Evolutionary conservation across 2,888 invertebrate species (phyloP), one percentile per base, ranked within the genome.

Genomic region (Drosophila mimetica): DNA sequence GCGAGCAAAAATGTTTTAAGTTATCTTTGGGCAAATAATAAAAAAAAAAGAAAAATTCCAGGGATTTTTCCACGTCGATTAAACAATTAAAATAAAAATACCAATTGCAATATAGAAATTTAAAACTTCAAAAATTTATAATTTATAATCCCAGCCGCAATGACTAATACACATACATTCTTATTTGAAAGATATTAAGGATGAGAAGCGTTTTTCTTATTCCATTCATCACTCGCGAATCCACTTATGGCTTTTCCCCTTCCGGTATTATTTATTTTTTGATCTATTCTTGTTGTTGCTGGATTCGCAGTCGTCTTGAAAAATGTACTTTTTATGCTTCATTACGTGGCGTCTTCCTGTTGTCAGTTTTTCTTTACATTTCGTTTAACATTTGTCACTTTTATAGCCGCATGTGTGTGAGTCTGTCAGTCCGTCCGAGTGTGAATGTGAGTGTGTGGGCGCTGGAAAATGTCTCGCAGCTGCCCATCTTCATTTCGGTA

Each of bases 341-440:
- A 84, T 84, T 88, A 84, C 81, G 75, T 75, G 71, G 88, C 84
- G 74, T 86, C 77, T 84, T 84, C 84, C 88, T 79, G 84, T 79
- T 84, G 83, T 84, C 88, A 84, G 77, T 88, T 84, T 86, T 88
- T 77, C 74, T 76, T 86, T 77, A 83, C 88, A 86, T 88, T 86
- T 88, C 84, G 85, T 80, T 84, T 86, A 84, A 84, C 84, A 84
- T 84, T 88, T 84, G 88, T 84, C 84, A 88, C 84, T 88, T 84
- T 84, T 84, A 86, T 86, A 84, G 88, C 85, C 57, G 65, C 65
- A 71, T 74, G 59, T 72, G 70, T 72, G 60, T 52, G 41, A 28
- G 59, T 64, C 32, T 48, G 32, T 18, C 63, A 41, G 41, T 39
- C 14, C 25, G 47, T 48, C n/a, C 47, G 32, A 57, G 48, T 46